phyloP scores from a whole-genome alignment of 2,113 vertebrate species.

The Chloropsis cyanopogon region DNA sequence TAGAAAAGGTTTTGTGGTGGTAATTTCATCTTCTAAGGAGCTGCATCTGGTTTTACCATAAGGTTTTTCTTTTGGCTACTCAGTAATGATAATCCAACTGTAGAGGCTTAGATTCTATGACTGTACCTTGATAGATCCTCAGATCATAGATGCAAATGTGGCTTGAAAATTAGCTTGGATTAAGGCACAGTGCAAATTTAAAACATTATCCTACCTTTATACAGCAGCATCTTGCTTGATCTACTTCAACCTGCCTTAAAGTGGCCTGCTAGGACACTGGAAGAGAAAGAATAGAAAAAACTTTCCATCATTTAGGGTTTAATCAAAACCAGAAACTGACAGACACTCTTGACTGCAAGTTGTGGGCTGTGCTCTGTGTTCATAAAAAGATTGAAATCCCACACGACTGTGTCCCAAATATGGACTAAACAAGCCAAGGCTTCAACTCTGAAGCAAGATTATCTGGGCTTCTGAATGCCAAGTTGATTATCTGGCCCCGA shows the following conservation, averaged over 20 bases:
- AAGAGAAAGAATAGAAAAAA: neutral
- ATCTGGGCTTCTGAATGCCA: neutral
- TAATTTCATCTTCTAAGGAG: neutral
- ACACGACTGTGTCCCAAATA: neutral
- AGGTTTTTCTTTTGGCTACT: neutral
- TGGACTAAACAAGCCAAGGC: neutral
- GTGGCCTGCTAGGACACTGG: neutral
- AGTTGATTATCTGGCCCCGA: neutral
- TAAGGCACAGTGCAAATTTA: neutral
- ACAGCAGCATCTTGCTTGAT: neutral
- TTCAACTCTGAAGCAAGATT: neutral
- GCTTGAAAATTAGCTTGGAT: neutral
- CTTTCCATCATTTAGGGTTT: neutral
- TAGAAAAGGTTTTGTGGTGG: neutral
- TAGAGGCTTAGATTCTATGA: neutral
- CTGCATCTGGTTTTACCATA: neutral
- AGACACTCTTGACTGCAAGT: neutral
- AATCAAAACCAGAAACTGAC: conserved; percentile 7
- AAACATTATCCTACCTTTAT: neutral
- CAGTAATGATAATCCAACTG: neutral
- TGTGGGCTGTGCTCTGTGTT: neutral
- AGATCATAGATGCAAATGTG: neutral
- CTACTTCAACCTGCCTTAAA: neutral
- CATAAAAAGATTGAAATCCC: neutral
- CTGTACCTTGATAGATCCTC: neutral